Percentiles rank a stretch among this genome's conserved stretches.
Evolutionary conservation across 1,140 invertebrate species (phyloP).

Genomic region (Papilio glaucus): DNA sequence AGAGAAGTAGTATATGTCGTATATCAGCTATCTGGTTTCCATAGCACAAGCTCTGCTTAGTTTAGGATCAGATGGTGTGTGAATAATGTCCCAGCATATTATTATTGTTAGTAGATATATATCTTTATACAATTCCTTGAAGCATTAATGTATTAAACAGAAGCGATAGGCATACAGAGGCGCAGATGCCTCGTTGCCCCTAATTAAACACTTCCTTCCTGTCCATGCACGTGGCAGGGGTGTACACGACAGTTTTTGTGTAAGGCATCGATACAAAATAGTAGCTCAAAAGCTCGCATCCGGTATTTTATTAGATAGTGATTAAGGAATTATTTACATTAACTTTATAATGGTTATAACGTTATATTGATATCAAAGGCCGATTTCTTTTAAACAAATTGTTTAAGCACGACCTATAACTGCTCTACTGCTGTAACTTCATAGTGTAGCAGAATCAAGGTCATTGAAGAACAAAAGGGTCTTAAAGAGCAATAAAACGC

Average conservation of each 20-base stretch:
- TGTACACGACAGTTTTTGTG: conserved; percentile 10
- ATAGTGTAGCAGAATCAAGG: not conserved
- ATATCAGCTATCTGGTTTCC: too few relatives aligned
- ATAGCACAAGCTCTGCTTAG: too few relatives aligned
- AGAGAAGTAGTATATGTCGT: too few relatives aligned
- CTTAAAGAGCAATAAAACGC: too few relatives aligned
- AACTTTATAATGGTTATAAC: not conserved
- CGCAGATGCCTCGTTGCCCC: conserved; percentile 14
- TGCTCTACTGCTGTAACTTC: too few relatives aligned
- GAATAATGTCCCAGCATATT: too few relatives aligned
- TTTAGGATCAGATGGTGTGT: too few relatives aligned
- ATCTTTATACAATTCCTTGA: not conserved
- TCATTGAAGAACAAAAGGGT: not conserved
- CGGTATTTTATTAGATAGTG: conserved; percentile 10
- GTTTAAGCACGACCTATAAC: too few relatives aligned
- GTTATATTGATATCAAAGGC: not conserved
- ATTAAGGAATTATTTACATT: conserved; percentile 10
- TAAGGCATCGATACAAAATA: not conserved
- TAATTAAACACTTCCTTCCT: conserved; percentile 50
- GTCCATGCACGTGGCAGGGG: conserved; percentile 47
- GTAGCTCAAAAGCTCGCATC: conserved; percentile 3
- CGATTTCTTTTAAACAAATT: not conserved
- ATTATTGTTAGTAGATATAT: too few relatives aligned
- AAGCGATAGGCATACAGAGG: not conserved
- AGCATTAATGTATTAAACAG: not conserved